A percentile compares a stretch with the other conserved stretches of the same genome.
Evolutionary conservation across 92 coral and sea anemone genomes (phyloP).

Genomic region (Zoanthus sansibaricus): DNA sequence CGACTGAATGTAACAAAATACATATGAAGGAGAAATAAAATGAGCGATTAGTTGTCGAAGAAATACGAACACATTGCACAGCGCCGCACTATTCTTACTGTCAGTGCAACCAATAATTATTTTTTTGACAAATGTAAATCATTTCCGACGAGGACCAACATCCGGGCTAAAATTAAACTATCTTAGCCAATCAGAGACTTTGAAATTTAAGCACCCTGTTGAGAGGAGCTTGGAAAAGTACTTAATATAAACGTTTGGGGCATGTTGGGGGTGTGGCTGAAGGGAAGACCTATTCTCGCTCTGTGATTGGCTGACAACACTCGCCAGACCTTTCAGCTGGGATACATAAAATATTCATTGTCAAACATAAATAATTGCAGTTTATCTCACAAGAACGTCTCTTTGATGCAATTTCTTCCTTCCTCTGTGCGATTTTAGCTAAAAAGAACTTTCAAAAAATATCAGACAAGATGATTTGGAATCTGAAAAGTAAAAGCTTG

Average conservation of each 20-base stretch:
- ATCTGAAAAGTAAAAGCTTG: too few relatives aligned
- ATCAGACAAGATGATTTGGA: not conserved
- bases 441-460: not conserved
- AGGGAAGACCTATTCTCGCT: not conserved
- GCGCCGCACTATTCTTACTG: not conserved
- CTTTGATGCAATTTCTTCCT: not conserved
- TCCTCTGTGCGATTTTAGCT: not conserved
- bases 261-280: constrained; percentile 23
- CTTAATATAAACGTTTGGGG: not conserved
- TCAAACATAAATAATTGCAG: not conserved
- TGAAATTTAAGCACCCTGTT: not conserved
- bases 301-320: constrained; percentile 9
- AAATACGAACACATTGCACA: not conserved
- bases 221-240: constrained; percentile 21
- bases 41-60: not conserved
- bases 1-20: not conserved
- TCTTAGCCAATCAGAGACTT: constrained; percentile 17
- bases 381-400: not conserved
- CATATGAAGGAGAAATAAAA: not conserved
- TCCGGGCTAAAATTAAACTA: constrained; percentile 8
- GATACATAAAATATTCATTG: constrained; percentile 31
- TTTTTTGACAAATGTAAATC: constrained; percentile 47
- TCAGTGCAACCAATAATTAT: constrained; percentile 7
- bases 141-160: not conserved
- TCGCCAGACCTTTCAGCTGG: constrained; percentile 20